Percentiles rank a stretch among this genome's conserved stretches.
Evolutionary conservation across 2,888 invertebrate genomes (phyloP).

Genomic region (Chrysodeixis includens): DNA sequence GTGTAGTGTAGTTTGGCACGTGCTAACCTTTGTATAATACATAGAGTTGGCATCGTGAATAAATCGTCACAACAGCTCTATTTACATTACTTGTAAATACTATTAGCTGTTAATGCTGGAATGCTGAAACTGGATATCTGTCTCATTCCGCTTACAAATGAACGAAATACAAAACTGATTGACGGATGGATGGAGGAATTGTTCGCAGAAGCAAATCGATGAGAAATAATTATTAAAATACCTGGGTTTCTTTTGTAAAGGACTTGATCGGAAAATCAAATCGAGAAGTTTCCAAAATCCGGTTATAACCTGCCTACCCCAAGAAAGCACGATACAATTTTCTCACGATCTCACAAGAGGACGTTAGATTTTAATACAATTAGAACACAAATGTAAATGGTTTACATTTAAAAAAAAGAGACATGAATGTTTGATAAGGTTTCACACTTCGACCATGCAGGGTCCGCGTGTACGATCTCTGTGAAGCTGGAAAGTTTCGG

Average conservation of each 20-base stretch:
- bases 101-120: background rate
- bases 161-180: background rate
- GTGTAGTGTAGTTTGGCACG: background rate
- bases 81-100: background rate
- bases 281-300: background rate
- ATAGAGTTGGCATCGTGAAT: background rate
- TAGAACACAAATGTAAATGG: background rate
- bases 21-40: background rate
- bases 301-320: background rate
- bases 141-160: background rate
- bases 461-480: constrained; percentile 21
- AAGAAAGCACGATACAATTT: background rate
- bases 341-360: background rate
- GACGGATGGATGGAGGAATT: background rate
- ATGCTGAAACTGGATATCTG: constrained; percentile 1
- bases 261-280: too few species aligned
- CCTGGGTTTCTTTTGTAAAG: too few species aligned
- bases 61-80: background rate
- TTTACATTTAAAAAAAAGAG: background rate
- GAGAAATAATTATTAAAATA: too few species aligned
- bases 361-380: constrained; percentile 4
- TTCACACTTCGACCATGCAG: constrained; percentile 32
- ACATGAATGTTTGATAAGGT: constrained; percentile 1
- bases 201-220: too few species aligned
- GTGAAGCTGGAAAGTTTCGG: constrained; percentile 17